A percentile compares a stretch with the other conserved stretches of the same genome.
phyloP scores from a whole-genome alignment of 2,888 invertebrate genomes.

The Abrostola tripartita region DNA sequence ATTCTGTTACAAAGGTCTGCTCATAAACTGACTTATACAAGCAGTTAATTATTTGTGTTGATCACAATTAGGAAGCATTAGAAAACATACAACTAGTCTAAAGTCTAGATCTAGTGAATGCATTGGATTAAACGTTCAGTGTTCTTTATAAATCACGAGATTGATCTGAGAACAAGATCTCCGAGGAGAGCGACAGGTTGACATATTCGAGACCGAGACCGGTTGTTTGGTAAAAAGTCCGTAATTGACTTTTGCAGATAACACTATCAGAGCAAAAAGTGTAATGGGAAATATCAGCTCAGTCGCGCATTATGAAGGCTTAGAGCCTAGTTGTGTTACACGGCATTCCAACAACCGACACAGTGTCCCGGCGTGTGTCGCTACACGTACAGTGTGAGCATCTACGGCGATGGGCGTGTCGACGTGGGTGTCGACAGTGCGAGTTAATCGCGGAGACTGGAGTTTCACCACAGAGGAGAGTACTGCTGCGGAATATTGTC shows the following conservation, averaged over 20 bases:
- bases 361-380: conserved; percentile 18
- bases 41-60: conserved; percentile 13
- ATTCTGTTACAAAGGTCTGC: background rate
- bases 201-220: conserved; percentile 42
- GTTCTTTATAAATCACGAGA: conserved; percentile 38
- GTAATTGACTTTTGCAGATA: conserved; percentile 50
- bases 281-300: conserved; percentile 39
- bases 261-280: conserved; percentile 43
- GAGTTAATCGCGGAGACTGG: background rate
- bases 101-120: conserved; percentile 22
- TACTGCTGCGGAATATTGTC: conserved; percentile 15
- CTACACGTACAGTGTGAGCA: background rate
- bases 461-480: background rate
- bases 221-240: conserved; percentile 39
- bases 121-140: conserved; percentile 27
- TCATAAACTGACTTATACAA: background rate
- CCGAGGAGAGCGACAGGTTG: conserved; percentile 33
- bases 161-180: conserved; percentile 49
- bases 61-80: conserved; percentile 36
- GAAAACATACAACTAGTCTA: conserved; percentile 5
- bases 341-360: conserved; percentile 34
- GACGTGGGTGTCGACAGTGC: conserved; percentile 12
- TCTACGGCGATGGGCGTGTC: conserved; percentile 10
- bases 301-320: conserved; percentile 31
- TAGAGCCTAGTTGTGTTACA: conserved; percentile 3